Evolutionary conservation across 2,113 vertebrate genomes (phyloP).

Genomic region (Puntigrus tetrazona): DNA sequence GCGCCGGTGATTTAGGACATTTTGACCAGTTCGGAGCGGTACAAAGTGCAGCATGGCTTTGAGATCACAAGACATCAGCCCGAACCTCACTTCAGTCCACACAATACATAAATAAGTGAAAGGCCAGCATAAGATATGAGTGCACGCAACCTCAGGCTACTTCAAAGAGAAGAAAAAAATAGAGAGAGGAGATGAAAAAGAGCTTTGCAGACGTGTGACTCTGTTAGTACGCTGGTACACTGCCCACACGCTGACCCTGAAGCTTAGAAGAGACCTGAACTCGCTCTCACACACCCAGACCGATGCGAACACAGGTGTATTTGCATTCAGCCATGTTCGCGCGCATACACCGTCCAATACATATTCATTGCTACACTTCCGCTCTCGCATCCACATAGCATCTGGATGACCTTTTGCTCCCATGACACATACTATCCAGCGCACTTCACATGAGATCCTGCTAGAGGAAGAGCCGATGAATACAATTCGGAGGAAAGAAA

Average conservation of each 20-base stretch:
- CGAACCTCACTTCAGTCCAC: slow-evolving; percentile 46
- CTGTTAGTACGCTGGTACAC: not conserved
- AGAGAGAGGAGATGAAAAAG: slow-evolving; percentile 14
- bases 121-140: slow-evolving; percentile 43
- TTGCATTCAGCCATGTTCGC: not conserved
- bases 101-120: slow-evolving; percentile 58
- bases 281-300: not conserved
- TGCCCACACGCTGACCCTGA: slow-evolving; percentile 25
- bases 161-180: slow-evolving; percentile 45
- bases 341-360: not conserved
- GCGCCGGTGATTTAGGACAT: slow-evolving; percentile 47
- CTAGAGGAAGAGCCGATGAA: not conserved
- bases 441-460: slow-evolving; percentile 6
- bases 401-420: slow-evolving; percentile 32
- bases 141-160: slow-evolving; percentile 38
- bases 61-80: slow-evolving; percentile 56
- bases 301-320: not conserved
- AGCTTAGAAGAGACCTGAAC: not conserved
- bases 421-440: slow-evolving; percentile 13
- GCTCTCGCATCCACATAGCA: slow-evolving; percentile 7
- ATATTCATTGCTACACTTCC: slow-evolving; percentile 8
- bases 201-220: slow-evolving; percentile 40
- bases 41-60: slow-evolving; percentile 51
- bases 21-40: slow-evolving; percentile 47
- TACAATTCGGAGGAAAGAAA: not conserved